Conservation (phyloP, 1,140 invertebrate species). For the Neoseiulus cucumeris region DNA sequence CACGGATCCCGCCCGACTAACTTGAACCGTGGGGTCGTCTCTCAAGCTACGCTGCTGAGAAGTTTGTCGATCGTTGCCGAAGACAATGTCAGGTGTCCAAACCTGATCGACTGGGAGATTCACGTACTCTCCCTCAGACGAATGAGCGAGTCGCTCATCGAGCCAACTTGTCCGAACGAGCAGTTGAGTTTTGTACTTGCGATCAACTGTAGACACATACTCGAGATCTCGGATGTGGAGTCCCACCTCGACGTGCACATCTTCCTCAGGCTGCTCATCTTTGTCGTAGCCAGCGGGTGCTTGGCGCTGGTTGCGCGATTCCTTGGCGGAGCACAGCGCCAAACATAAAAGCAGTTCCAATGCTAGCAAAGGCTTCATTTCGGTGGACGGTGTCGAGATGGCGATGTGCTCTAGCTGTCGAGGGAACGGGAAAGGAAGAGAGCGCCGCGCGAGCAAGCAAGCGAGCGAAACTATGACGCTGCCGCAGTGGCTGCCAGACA, state of each 20-base stretch:
- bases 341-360: too few species aligned
- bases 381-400: too few species aligned
- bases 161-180: background rate
- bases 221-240: background rate
- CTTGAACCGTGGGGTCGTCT: background rate
- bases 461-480: too few species aligned
- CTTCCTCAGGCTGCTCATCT: too few species aligned
- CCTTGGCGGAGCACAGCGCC: too few species aligned
- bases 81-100: background rate
- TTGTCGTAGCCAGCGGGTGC: too few species aligned
- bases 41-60: background rate
- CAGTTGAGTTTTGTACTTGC: background rate
- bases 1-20: background rate
- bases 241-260: background rate
- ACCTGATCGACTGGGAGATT: background rate
- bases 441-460: too few species aligned
- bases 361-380: too few species aligned
- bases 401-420: too few species aligned
- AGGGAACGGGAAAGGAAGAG: too few species aligned
- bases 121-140: background rate
- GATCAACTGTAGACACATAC: background rate
- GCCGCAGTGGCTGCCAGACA: too few species aligned
- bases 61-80: background rate
- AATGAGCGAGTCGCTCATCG: background rate
- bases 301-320: too few species aligned